These are phyloP conservation scores for Oscheius sp. DNA, from an alignment of 2,888 invertebrate genomes.

Conservation along the genomic window DNA sequence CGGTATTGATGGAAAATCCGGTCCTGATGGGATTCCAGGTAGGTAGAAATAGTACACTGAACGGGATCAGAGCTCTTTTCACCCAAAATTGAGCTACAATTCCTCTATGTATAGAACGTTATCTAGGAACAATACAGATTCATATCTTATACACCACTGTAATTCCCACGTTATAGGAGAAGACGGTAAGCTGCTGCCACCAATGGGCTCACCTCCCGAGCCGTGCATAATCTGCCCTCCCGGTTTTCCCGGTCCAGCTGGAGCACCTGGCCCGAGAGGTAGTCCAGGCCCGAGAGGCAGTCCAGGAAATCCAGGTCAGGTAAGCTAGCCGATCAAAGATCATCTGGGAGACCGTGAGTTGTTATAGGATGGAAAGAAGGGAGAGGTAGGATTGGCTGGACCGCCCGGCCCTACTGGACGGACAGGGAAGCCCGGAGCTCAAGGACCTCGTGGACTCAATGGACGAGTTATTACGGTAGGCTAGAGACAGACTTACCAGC, in stretches of 20 bases:
- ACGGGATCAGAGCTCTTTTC: too few species aligned
- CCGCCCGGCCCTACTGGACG: slow-evolving; percentile 66
- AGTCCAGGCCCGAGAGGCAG: slow-evolving; percentile 53
- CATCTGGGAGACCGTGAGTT: neutral
- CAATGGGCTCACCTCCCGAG: slow-evolving; percentile 57
- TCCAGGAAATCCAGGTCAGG: slow-evolving; percentile 33
- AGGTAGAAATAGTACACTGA: too few species aligned
- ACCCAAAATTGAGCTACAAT: too few species aligned
- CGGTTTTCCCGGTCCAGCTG: slow-evolving; percentile 61
- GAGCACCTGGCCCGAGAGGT: slow-evolving; percentile 51
- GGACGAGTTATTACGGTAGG: slow-evolving; percentile 58
- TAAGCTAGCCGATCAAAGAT: neutral
- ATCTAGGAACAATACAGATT: too few species aligned
- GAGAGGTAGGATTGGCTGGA: slow-evolving; percentile 68
- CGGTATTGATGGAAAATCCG: slow-evolving; percentile 56
- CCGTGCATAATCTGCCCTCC: slow-evolving; percentile 72
- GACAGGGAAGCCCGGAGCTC: slow-evolving; percentile 56
- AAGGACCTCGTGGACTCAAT: slow-evolving; percentile 58
- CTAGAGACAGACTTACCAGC: neutral
- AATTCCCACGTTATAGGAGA: slow-evolving; percentile 30
- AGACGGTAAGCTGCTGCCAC: slow-evolving; percentile 49
- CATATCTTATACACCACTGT: too few species aligned
- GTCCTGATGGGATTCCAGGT: slow-evolving; percentile 46
- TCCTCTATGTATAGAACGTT: too few species aligned
- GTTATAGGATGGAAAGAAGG: slow-evolving; percentile 64